Percentiles rank a stretch among this genome's conserved stretches.
These are phyloP conservation scores for Xenopus laevis DNA, from an alignment of 2,113 vertebrate genomes.

Conservation along the genomic window DNA sequence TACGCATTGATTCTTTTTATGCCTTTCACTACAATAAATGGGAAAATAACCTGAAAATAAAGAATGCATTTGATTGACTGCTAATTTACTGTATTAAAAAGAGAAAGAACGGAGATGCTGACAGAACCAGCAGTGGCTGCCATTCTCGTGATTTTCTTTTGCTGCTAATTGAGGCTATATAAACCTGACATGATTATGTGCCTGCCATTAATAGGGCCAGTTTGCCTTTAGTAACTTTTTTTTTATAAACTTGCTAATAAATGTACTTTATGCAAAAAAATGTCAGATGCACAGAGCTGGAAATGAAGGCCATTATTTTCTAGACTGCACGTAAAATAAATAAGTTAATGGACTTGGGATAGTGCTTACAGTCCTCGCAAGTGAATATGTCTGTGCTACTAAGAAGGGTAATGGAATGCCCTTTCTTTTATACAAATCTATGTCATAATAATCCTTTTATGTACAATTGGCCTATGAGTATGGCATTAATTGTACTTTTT, in stretches of 20 bases:
- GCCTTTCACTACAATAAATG: neutral
- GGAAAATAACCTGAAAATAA: slow-evolving; percentile 1
- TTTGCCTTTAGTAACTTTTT: slow-evolving; percentile 11
- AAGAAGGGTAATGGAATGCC: neutral
- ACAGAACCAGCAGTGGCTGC: slow-evolving; percentile 11
- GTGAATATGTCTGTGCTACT: neutral
- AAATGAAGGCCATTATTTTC: slow-evolving; percentile 11
- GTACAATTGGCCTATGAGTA: too few species aligned
- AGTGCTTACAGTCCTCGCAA: neutral
- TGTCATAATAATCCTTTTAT: neutral
- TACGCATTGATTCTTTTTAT: neutral
- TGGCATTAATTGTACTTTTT: too few species aligned
- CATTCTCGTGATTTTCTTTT: neutral
- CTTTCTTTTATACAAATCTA: neutral
- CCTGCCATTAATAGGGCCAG: neutral
- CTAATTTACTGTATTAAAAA: slow-evolving; percentile 11
- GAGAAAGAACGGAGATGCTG: neutral
- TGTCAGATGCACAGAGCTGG: slow-evolving; percentile 3
- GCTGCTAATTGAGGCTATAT: slow-evolving; percentile 11
- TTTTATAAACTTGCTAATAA: slow-evolving; percentile 6
- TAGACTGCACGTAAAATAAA: slow-evolving; percentile 2
- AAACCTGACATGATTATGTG: neutral
- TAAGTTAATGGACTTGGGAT: neutral
- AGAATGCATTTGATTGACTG: slow-evolving; percentile 5
- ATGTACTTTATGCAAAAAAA: slow-evolving; percentile 9